Evolutionary conservation across 2,888 invertebrate species (phyloP).

Genomic region (Leptinotarsa peninsularis): DNA sequence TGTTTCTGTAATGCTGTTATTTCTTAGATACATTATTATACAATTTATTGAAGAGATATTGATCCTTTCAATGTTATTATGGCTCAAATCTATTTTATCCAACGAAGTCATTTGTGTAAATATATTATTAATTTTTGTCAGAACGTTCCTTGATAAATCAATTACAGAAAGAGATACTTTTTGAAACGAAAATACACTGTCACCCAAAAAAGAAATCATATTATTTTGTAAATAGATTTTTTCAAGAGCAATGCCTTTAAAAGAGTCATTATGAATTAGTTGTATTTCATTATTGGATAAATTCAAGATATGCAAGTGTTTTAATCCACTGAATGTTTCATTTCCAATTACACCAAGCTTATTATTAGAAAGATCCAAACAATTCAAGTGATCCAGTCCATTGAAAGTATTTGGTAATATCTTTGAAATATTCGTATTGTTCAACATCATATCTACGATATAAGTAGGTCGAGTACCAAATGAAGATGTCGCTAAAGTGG

Average conservation of each 20-base stretch:
- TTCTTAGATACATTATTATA: neutral
- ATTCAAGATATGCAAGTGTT: neutral
- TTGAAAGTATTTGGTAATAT: conserved; percentile 10
- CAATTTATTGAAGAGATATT: neutral
- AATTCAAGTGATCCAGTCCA: conserved; percentile 4
- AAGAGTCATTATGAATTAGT: neutral
- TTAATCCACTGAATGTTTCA: conserved; percentile 8
- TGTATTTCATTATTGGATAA: conserved; percentile 13
- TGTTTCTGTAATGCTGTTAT: neutral
- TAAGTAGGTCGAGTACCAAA: neutral
- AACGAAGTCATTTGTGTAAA: neutral
- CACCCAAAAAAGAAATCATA: neutral
- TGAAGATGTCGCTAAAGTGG: neutral
- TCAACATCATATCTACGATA: neutral
- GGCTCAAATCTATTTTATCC: neutral
- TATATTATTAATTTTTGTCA: neutral
- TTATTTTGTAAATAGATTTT: conserved; percentile 4
- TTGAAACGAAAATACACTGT: neutral
- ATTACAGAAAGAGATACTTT: neutral
- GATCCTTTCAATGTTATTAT: neutral
- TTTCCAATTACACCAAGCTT: neutral
- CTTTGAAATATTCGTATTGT: conserved; percentile 9
- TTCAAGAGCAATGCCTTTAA: neutral
- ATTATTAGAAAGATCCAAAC: conserved; percentile 19
- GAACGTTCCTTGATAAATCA: neutral